Percentiles rank a stretch among this genome's conserved stretches.
Conservation (phyloP, 2,888 invertebrate species). For the Macrophya alboannulata region DNA sequence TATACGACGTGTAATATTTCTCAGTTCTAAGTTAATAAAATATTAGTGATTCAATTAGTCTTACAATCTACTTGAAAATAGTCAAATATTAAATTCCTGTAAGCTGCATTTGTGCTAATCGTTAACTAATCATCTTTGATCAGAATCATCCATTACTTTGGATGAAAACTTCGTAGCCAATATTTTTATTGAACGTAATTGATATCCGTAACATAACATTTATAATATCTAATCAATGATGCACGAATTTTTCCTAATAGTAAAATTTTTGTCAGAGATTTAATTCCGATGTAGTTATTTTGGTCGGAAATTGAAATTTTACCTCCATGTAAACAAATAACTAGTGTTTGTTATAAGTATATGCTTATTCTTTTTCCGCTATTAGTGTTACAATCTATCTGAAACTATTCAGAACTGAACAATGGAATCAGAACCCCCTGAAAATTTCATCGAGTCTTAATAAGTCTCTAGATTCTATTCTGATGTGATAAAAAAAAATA, state of each 20-base stretch:
- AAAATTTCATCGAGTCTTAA: not conserved
- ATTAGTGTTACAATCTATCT: constrained; percentile 30
- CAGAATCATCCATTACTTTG: not conserved
- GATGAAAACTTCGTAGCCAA: not conserved
- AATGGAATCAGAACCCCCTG: constrained; percentile 30
- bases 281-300: not conserved
- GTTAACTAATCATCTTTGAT: constrained; percentile 7
- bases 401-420: constrained; percentile 14
- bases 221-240: constrained; percentile 34
- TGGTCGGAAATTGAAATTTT: not conserved
- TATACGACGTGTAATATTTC: not conserved
- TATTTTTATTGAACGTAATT: constrained; percentile 17
- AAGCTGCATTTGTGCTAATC: not conserved
- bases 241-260: not conserved
- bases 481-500: constrained; percentile 14
- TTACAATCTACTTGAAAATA: not conserved
- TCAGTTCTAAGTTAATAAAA: constrained; percentile 31
- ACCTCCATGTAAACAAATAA: not conserved
- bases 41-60: not conserved
- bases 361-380: constrained; percentile 43
- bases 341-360: constrained; percentile 23
- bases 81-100: not conserved
- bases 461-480: constrained; percentile 38
- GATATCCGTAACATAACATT: constrained; percentile 10
- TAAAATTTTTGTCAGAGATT: not conserved